phyloP scores from a whole-genome alignment of 1,140 invertebrate genomes.

The Stegodyphus mimosarum region DNA sequence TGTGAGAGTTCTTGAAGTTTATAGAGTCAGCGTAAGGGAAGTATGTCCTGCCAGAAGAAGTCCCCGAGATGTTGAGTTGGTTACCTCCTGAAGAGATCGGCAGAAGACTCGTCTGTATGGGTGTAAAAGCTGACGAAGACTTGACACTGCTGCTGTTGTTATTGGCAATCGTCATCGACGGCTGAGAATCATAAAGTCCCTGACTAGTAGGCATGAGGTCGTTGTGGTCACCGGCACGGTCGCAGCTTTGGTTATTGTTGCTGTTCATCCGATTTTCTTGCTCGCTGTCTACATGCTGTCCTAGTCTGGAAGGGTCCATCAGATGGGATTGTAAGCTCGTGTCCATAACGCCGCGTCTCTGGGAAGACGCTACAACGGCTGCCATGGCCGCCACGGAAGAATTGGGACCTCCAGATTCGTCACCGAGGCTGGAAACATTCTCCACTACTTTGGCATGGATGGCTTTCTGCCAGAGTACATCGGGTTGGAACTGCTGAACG shows the following conservation, averaged over 20 bases:
- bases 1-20: constrained; percentile 73
- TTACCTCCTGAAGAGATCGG: constrained; percentile 42
- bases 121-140: constrained; percentile 78
- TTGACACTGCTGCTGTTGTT: constrained; percentile 3
- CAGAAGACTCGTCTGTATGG: constrained; percentile 71
- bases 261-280: constrained; percentile 41
- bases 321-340: constrained; percentile 44
- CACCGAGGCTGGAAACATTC: background rate
- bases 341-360: constrained; percentile 24
- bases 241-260: background rate
- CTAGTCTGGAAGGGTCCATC: constrained; percentile 42
- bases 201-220: constrained; percentile 50
- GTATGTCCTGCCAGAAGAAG: constrained; percentile 72
- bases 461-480: constrained; percentile 52
- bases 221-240: background rate
- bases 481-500: constrained; percentile 38
- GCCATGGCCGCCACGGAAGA: constrained; percentile 58
- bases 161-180: constrained; percentile 17
- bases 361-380: constrained; percentile 50
- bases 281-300: constrained; percentile 16
- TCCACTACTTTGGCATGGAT: constrained; percentile 34
- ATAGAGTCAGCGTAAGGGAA: constrained; percentile 89
- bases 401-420: constrained; percentile 18
- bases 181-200: constrained; percentile 48
- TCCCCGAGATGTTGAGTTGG: constrained; percentile 37